These are phyloP conservation scores for Hydrocynus forskahlii DNA, from an alignment of 2,797 vertebrate genomes.

Conservation along the genomic window DNA sequence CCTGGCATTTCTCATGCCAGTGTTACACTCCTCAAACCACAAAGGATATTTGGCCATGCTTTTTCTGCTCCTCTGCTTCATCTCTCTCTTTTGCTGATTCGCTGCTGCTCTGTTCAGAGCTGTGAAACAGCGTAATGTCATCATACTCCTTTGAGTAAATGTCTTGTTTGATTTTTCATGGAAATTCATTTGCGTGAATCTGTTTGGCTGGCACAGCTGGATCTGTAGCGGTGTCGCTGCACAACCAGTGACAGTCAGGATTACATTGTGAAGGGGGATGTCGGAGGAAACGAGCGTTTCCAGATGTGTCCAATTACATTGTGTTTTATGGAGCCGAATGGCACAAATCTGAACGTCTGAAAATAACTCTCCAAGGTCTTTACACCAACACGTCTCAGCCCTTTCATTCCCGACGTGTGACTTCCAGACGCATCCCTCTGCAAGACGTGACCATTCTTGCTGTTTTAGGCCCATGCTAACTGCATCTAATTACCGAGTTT, in stretches of 20 bases:
- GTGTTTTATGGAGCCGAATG: slow-evolving; percentile 7
- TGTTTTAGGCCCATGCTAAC: background rate
- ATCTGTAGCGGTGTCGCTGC: slow-evolving; percentile 20
- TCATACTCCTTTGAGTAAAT: background rate
- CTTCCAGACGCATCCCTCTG: background rate
- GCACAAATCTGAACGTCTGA: background rate
- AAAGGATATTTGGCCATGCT: background rate
- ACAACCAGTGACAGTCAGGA: slow-evolving; percentile 19
- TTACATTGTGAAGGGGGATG: slow-evolving; percentile 22
- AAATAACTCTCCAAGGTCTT: background rate
- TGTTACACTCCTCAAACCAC: slow-evolving; percentile 37
- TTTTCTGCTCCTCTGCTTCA: slow-evolving; percentile 10
- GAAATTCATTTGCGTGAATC: slow-evolving; percentile 11
- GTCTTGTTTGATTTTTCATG: background rate
- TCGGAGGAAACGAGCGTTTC: slow-evolving; percentile 35
- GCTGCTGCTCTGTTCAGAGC: background rate
- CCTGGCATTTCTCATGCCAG: slow-evolving; percentile 45
- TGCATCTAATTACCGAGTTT: background rate
- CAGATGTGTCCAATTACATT: slow-evolving; percentile 43
- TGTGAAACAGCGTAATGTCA: background rate
- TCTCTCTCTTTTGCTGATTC: background rate
- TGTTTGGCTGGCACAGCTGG: slow-evolving; percentile 10
- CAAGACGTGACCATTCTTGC: too few species aligned
- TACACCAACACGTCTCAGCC: background rate
- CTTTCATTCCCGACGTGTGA: background rate